A percentile compares a stretch with the other conserved stretches of the same genome.
phyloP scores from a whole-genome alignment of 2,888 invertebrate genomes.

The Ennomos fuscantarius region DNA sequence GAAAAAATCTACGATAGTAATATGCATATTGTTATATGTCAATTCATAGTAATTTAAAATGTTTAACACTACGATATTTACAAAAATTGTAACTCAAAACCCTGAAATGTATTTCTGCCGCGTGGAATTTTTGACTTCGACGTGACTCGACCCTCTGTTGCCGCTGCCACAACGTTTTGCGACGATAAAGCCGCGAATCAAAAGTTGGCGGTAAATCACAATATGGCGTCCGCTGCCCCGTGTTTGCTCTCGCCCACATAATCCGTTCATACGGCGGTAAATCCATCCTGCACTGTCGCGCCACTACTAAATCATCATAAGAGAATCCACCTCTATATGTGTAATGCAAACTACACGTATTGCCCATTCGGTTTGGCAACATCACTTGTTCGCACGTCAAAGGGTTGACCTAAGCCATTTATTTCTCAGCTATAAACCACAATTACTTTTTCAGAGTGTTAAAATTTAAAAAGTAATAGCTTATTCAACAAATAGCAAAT shows the following conservation, averaged over 20 bases:
- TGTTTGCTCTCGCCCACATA: slow-evolving; percentile 85
- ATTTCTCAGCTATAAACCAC: neutral
- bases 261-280: slow-evolving; percentile 84
- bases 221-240: slow-evolving; percentile 82
- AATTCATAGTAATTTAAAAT: no score
- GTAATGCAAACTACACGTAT: slow-evolving; percentile 51
- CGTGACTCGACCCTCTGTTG: slow-evolving; percentile 54
- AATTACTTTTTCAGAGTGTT: neutral
- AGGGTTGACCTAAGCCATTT: neutral
- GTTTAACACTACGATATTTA: no score
- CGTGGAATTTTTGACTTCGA: slow-evolving; percentile 43
- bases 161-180: slow-evolving; percentile 51
- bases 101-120: slow-evolving; percentile 11
- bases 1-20: no score
- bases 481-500: neutral
- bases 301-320: slow-evolving; percentile 83
- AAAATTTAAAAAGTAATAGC: neutral
- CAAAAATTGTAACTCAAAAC: slow-evolving; percentile 27
- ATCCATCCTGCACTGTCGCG: slow-evolving; percentile 82
- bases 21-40: no score
- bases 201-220: slow-evolving; percentile 81
- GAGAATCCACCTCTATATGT: slow-evolving; percentile 75
- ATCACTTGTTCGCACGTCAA: slow-evolving; percentile 32
- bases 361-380: slow-evolving; percentile 64
- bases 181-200: slow-evolving; percentile 81